Evolutionary conservation across 2,797 vertebrate genomes (phyloP).

Genomic region (Mionectes olivaceus): DNA sequence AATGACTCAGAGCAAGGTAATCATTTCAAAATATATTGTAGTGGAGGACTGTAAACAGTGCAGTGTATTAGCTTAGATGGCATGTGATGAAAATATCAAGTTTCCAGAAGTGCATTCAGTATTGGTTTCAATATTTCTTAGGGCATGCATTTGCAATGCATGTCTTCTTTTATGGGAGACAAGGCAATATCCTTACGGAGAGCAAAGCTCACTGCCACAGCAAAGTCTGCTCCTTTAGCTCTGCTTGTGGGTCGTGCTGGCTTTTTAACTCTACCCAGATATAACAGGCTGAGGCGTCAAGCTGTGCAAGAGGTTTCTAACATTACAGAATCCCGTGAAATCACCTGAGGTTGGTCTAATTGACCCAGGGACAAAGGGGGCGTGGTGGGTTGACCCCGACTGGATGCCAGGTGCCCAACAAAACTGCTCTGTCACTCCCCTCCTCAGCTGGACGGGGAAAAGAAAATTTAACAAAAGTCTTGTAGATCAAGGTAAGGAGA

Average conservation of each 20-base stretch:
- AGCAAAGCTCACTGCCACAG: not conserved
- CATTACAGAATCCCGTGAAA: not conserved
- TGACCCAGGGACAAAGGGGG: accelerated
- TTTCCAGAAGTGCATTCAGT: slow-evolving; percentile 64
- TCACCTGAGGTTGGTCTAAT: not conserved
- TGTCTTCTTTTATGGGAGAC: not conserved
- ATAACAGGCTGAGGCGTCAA: not conserved
- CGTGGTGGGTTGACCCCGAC: not conserved
- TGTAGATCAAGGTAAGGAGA: accelerated
- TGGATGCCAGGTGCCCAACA: not conserved
- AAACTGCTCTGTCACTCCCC: accelerated
- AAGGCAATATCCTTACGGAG: not conserved
- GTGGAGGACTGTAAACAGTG: slow-evolving; percentile 78
- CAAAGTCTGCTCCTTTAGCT: not conserved
- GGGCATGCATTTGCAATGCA: slow-evolving; percentile 15
- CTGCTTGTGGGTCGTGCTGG: accelerated
- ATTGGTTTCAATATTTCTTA: slow-evolving; percentile 73
- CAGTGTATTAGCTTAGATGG: slow-evolving; percentile 73
- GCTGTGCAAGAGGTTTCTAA: not conserved
- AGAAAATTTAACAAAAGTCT: not conserved
- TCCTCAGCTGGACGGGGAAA: not conserved
- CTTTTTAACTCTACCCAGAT: not conserved
- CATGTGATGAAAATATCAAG: slow-evolving; percentile 81
- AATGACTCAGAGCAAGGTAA: slow-evolving; percentile 83
- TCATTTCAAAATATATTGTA: slow-evolving; percentile 82